Evolutionary conservation across 2,113 vertebrate species (phyloP), one percentile per base, ranked within the genome.

Genomic region (Mus pahari): DNA sequence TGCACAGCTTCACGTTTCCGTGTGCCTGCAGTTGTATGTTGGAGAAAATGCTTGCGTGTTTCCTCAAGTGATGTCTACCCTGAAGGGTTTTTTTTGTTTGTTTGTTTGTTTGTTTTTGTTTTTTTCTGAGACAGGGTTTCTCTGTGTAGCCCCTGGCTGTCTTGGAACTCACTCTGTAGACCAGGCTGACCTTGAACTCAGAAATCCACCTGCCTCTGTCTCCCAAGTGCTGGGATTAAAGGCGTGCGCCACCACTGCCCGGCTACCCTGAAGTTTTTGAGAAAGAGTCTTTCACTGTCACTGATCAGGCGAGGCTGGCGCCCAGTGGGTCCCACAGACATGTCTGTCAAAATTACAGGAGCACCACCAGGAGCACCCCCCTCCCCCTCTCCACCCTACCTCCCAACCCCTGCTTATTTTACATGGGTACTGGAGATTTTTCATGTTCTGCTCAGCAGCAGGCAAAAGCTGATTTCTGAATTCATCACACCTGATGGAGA

Each of bases 401-500:
- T 64, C 58, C 60, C 12, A 60, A 3, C 45, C 31, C 11, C 33
- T 70, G 62, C 64, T 48, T 53, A n/a, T 87, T 68, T 16, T 19
- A n/a, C 33, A 26, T 53, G 45, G 64, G 33, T 70, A 20, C 7
- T 0, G 45, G 36, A 33, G 84, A 9, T 24, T 94, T 89, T 96
- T 98, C 94, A 31, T 73, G 94, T 93, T 93, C 89, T n/a, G 20
- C 39, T 95, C 86, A 97, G 50, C 92, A 93, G 89, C 62, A 97
- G 97, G 97, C 95, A 97, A 98, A 97, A 87, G 92, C 97, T 93
- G 90, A 28, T 74, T 26, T 0, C 20, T 31, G 64, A 53, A 42
- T 31, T 17, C 93, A 79, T 66, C 96, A 93, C 70, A 92, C 48
- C 45, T 13, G 33, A 48, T 86, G 83, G 36, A 96, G 89, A 92